A percentile compares a stretch with the other conserved stretches of the same genome.
Evolutionary conservation across 2,113 vertebrate species (phyloP).

Genomic region (Phodopus roborovskii): DNA sequence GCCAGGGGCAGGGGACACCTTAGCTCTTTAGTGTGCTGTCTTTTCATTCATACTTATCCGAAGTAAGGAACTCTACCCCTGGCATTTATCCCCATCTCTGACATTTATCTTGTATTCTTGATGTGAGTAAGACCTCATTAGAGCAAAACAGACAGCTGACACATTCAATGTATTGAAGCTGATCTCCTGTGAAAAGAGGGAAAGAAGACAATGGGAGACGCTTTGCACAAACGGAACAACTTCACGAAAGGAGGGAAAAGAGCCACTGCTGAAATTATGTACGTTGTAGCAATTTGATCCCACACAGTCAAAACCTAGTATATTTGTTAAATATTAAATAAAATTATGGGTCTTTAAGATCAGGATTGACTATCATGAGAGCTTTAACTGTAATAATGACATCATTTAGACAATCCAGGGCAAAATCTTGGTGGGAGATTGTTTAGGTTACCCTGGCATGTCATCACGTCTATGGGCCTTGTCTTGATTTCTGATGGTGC

Average conservation of each 20-base stretch:
- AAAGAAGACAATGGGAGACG: neutral
- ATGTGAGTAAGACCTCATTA: neutral
- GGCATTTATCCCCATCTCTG: neutral
- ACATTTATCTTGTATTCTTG: neutral
- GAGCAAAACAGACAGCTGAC: neutral
- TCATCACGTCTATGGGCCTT: too few relatives aligned
- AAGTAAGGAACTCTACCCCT: neutral
- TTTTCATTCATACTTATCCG: neutral
- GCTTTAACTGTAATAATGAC: too few relatives aligned
- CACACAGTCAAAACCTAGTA: neutral
- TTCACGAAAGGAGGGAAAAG: neutral
- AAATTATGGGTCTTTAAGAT: slow-evolving; percentile 1
- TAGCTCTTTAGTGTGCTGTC: neutral
- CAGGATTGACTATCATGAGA: neutral
- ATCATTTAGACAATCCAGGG: neutral
- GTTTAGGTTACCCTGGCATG: neutral
- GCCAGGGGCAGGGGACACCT: neutral
- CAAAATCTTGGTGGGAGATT: neutral
- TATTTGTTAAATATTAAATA: neutral
- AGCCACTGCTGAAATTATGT: neutral
- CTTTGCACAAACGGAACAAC: neutral
- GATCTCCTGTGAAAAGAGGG: neutral
- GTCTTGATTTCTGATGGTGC: neutral
- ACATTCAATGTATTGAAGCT: neutral
- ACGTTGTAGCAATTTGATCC: neutral